Percentiles rank a stretch among this genome's conserved stretches.
These are phyloP conservation scores for Nomada fucata DNA, from an alignment of 2,888 invertebrate species.

Conservation along the genomic window DNA sequence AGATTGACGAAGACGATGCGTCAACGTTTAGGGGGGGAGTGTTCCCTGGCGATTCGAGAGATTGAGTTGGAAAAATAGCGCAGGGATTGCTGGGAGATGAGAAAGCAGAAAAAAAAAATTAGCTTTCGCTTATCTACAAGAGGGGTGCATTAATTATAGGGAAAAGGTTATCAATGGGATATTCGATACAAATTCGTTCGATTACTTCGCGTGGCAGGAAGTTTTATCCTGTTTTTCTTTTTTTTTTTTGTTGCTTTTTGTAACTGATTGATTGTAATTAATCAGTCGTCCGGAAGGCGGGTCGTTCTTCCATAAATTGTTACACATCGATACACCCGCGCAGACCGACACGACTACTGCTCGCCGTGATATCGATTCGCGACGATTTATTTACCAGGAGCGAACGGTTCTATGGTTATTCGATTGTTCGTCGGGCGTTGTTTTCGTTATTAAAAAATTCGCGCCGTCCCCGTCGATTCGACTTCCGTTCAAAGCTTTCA, in stretches of 20 bases:
- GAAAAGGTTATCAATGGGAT: too few species aligned
- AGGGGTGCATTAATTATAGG: neutral
- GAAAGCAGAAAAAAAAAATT: too few species aligned
- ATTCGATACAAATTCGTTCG: neutral
- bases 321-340: neutral
- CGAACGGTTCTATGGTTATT: neutral
- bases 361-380: conserved; percentile 16
- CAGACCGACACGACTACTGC: conserved; percentile 10
- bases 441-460: neutral
- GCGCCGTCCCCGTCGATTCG: neutral
- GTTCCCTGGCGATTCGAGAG: neutral
- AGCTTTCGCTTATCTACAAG: neutral
- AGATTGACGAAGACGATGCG: neutral
- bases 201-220: neutral
- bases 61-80: neutral
- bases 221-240: neutral
- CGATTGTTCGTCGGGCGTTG: neutral
- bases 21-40: too few species aligned
- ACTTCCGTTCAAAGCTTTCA: neutral
- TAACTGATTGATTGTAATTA: conserved; percentile 8
- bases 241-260: neutral
- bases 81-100: too few species aligned
- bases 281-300: conserved; percentile 21
- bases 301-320: conserved; percentile 15
- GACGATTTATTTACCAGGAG: conserved; percentile 14